A percentile compares a stretch with the other conserved stretches of the same genome.
phyloP scores from a whole-genome alignment of 2,113 vertebrate genomes.

The Ammodramus savannarum region DNA sequence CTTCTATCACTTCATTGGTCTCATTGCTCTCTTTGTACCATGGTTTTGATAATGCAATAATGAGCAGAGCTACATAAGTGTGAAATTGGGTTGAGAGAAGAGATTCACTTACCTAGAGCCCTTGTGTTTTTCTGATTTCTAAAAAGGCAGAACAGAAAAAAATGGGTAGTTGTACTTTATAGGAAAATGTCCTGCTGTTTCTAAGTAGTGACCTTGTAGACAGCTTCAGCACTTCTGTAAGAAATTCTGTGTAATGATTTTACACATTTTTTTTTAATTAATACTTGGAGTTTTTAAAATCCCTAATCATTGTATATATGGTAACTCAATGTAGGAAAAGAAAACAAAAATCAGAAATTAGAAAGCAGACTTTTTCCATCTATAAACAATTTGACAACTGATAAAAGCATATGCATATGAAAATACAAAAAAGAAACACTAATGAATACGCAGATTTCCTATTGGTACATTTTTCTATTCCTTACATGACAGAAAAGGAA shows the following conservation, averaged over 20 bases:
- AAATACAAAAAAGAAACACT: not conserved
- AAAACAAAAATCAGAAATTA: not conserved
- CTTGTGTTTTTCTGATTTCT: not conserved
- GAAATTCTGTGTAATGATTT: not conserved
- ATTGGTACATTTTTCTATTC: not conserved
- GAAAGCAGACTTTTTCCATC: not conserved
- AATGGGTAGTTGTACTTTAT: fast-evolving
- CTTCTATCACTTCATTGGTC: not conserved
- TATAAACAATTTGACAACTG: not conserved
- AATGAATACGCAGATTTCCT: not conserved
- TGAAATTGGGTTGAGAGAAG: not conserved
- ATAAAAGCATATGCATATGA: not conserved
- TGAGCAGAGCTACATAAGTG: fast-evolving
- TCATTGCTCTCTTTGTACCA: not conserved
- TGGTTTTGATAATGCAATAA: not conserved
- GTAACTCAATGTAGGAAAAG: not conserved
- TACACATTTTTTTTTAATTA: not conserved
- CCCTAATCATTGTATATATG: not conserved
- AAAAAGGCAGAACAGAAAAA: not conserved
- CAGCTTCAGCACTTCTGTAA: not conserved
- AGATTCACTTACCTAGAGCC: not conserved
- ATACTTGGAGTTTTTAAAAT: not conserved
- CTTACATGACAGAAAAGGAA: slow-evolving; percentile 36
- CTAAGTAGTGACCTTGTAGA: not conserved
- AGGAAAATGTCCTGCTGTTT: not conserved